These are phyloP conservation scores for Muscina levida DNA, from an alignment of 2,888 invertebrate genomes.

Conservation along the genomic window DNA sequence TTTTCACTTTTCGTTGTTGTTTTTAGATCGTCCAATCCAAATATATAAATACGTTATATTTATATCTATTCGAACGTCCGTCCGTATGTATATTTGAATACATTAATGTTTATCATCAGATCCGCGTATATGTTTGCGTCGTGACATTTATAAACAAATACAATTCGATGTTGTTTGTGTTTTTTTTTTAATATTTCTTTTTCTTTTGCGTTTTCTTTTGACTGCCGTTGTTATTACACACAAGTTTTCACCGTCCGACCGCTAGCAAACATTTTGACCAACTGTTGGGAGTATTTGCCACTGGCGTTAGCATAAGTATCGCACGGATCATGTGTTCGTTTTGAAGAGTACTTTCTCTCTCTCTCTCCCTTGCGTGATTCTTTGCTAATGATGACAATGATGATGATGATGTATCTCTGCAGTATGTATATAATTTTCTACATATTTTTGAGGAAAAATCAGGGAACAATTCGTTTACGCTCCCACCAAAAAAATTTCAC, in stretches of 20 bases:
- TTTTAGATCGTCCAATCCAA: no score
- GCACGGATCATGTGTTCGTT: conserved; percentile 35
- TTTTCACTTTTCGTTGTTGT: no score
- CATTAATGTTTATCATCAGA: no score
- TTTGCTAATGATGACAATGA: no score
- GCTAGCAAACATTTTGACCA: conserved; percentile 56
- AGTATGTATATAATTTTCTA: no score
- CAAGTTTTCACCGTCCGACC: conserved; percentile 50
- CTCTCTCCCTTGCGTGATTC: no score
- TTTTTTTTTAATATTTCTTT: conserved; percentile 28
- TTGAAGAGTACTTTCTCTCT: not conserved
- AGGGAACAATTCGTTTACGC: not conserved
- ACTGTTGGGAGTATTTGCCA: conserved; percentile 55
- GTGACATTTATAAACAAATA: conserved; percentile 63
- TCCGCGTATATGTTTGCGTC: not conserved
- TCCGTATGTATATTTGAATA: no score
- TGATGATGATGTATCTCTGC: conserved; percentile 2
- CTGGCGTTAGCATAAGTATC: conserved; percentile 40
- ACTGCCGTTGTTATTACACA: not conserved
- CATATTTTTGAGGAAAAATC: no score
- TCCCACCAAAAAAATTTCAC: conserved; percentile 37
- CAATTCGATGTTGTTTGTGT: conserved; percentile 40
- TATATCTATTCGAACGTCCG: no score
- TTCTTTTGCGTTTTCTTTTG: not conserved
- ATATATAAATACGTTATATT: no score